Conservation (phyloP, 2,888 invertebrate species). For the Buathra laborator region DNA sequence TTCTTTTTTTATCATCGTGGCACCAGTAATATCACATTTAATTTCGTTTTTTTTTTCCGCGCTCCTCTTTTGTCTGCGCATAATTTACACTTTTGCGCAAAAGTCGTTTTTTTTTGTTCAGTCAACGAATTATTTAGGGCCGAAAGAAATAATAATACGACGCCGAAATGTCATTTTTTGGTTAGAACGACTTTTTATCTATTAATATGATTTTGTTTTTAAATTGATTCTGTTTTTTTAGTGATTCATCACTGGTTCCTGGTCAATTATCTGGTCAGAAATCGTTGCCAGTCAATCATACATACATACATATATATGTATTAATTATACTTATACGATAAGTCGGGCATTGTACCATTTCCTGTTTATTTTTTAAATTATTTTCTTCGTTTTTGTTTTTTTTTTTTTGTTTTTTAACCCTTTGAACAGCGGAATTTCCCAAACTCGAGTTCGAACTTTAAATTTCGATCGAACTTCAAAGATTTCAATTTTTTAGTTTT, state of each 20-base stretch:
- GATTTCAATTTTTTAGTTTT: too few species aligned
- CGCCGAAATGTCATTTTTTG: conserved; percentile 50
- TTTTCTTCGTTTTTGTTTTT: conserved; percentile 20
- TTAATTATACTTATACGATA: conserved; percentile 51
- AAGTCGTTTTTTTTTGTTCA: conserved; percentile 30
- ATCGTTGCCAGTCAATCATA: conserved; percentile 68
- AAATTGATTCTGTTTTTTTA: conserved; percentile 39
- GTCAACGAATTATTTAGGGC: conserved; percentile 59
- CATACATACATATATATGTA: conserved; percentile 52
- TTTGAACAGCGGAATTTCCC: conserved; percentile 14
- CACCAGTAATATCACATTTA: conserved; percentile 72
- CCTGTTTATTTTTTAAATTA: neutral
- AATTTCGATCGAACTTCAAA: neutral
- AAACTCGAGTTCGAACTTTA: neutral
- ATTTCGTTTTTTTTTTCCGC: conserved; percentile 59
- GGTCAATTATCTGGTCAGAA: conserved; percentile 78
- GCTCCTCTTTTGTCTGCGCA: conserved; percentile 47
- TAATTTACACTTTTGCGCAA: conserved; percentile 32
- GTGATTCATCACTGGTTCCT: conserved; percentile 70
- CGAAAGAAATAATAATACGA: conserved; percentile 44
- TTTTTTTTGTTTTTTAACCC: conserved; percentile 34
- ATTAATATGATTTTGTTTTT: conserved; percentile 29
- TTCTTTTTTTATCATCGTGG: conserved; percentile 63
- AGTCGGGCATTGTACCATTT: conserved; percentile 64
- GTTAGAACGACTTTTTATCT: conserved; percentile 29